Conservation (phyloP, 2,113 vertebrate species). For the Sinocyclocheilus grahami region DNA sequence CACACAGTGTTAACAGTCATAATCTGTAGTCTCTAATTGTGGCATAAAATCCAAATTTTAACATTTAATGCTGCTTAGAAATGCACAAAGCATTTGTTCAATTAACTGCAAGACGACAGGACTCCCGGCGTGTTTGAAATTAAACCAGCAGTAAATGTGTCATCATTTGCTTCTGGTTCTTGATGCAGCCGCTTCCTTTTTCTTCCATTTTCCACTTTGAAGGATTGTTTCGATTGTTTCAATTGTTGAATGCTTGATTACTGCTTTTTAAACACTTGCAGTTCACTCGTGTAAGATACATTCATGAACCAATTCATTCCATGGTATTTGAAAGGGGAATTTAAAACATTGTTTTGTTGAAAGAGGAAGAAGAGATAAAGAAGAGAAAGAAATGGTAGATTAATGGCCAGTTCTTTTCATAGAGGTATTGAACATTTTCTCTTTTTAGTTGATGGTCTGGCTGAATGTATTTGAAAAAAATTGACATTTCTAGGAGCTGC, state of each 20-base stretch:
- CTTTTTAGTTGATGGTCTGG: not conserved
- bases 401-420: not conserved
- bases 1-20: not conserved
- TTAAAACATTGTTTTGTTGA: not conserved
- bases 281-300: not conserved
- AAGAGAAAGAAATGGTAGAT: too few species aligned
- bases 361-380: not conserved
- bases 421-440: not conserved
- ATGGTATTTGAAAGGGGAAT: not conserved
- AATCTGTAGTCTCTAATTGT: not conserved
- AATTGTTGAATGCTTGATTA: constrained; percentile 7
- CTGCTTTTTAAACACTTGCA: not conserved
- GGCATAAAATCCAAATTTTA: not conserved
- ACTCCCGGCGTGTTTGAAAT: not conserved
- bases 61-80: constrained; percentile 2
- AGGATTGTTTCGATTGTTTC: constrained; percentile 4
- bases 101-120: not conserved
- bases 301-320: not conserved
- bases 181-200: not conserved
- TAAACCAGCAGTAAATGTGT: not conserved
- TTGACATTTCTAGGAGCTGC: too few species aligned
- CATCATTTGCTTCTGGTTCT: constrained; percentile 14
- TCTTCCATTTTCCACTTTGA: not conserved
- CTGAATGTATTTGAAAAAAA: not conserved
- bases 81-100: constrained; percentile 7